Evolutionary conservation across 53 echinoderm and acorn worm genomes (phyloP), one percentile per base, ranked within the genome.

Genomic region (Apostichopus leukothele): DNA sequence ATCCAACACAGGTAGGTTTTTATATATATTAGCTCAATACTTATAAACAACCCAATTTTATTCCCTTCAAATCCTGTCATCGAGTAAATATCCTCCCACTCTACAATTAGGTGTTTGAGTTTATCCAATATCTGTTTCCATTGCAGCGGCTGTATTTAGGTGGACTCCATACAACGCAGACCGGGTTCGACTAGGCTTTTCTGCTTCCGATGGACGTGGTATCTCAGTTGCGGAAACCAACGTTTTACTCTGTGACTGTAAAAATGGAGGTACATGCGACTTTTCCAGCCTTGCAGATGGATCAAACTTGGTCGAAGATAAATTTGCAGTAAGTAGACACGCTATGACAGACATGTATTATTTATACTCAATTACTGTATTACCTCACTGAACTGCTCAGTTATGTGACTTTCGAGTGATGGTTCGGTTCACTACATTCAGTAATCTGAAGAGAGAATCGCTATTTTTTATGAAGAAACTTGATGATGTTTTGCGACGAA

Each of bases 221-320:
- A 81, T 68, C 14, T 57, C 84, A 4, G 76, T 73, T 0, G 53
- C 75, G 1, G 55, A 26, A 61, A 66, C 83, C 9, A 76, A 83
- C n/a, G 94, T 94, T 78, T 60, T 75, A 25, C 50, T 94, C 1
- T 94, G 94, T 53, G 86, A 73, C 50, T 94, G 94, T 27, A 76
- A 90, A 54, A 92, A 92, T 78, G 92, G 57, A 7, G 94, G 94
- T 4, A 75, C 61, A 2, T 94, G 94, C 66, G 89, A 94, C 83
- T 94, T 76, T 63, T 78, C 90, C 16, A 88, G 13, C 50, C 67
- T 85, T 19, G 77, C 85, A 5, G 92, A 90, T 52, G 89, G 86
- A 5, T 90, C 88, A n/a, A 90, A 94, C 18, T 52, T 92, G 13
- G 73, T 73, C 16, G 84, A 90, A 7, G 86, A 92, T 22, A 90